Conservation (phyloP, 2,888 invertebrate genomes). For the Rugalucina vietnamica region DNA sequence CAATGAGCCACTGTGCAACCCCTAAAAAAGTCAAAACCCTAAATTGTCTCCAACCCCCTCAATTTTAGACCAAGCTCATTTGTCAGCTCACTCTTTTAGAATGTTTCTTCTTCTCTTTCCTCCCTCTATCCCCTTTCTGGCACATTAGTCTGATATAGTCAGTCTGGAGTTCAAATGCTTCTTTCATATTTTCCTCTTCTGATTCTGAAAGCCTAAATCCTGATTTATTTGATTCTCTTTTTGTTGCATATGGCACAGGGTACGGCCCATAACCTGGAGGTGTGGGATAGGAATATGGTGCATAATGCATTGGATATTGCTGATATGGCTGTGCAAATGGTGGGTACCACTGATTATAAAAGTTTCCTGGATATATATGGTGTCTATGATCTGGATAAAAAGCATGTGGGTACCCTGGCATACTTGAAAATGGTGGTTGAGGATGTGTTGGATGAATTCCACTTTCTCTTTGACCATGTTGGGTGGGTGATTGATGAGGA, state of each 20-base stretch:
- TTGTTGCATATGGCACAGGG: background rate
- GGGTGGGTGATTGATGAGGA: background rate
- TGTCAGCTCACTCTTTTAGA: background rate
- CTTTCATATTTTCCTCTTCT: conserved; percentile 14
- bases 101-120: conserved; percentile 3
- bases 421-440: too few relatives aligned
- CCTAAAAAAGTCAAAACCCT: too few relatives aligned
- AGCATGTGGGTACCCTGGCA: background rate
- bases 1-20: too few relatives aligned
- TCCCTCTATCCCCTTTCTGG: background rate
- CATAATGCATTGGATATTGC: background rate
- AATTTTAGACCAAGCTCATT: too few relatives aligned
- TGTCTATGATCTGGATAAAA: background rate
- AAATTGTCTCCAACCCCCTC: too few relatives aligned
- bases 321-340: background rate
- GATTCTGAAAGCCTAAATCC: background rate
- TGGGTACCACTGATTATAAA: background rate
- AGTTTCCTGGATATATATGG: background rate
- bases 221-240: background rate
- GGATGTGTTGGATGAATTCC: too few relatives aligned
- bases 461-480: background rate
- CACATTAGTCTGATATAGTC: conserved; percentile 48
- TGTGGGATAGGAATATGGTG: background rate
- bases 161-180: conserved; percentile 24
- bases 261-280: background rate